Conservation (phyloP, 2,888 invertebrate genomes). For the Gibbula magus region DNA sequence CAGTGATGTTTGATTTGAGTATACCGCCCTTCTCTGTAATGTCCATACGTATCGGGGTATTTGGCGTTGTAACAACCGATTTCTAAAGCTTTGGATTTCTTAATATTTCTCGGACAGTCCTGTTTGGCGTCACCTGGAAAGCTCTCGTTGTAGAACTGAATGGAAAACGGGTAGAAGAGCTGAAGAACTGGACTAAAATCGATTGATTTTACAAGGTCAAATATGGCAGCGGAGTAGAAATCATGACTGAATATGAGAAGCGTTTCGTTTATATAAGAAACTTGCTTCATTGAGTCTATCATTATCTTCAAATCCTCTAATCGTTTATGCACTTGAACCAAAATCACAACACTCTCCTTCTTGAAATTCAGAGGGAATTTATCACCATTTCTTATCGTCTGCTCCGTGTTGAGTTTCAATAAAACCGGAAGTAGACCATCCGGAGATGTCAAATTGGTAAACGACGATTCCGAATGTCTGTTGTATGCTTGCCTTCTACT, state of each 20-base stretch:
- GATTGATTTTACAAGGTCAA: constrained; percentile 9
- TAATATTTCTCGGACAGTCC: constrained; percentile 26
- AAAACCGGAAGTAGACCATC: background rate
- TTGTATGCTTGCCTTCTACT: no score
- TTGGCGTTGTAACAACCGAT: constrained; percentile 21
- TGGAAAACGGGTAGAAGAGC: constrained; percentile 27
- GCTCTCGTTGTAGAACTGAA: constrained; percentile 7
- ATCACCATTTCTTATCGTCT: background rate
- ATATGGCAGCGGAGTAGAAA: background rate
- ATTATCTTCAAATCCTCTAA: constrained; percentile 12
- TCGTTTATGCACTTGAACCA: constrained; percentile 30
- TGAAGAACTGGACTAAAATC: constrained; percentile 26
- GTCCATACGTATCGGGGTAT: constrained; percentile 17
- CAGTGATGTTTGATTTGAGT: constrained; percentile 31
- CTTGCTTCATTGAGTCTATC: constrained; percentile 20
- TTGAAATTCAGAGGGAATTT: background rate
- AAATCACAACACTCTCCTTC: constrained; percentile 9
- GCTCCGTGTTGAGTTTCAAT: constrained; percentile 1
- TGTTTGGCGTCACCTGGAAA: constrained; percentile 18
- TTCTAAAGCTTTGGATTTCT: background rate
- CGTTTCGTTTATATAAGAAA: constrained; percentile 10
- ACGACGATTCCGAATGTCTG: no score
- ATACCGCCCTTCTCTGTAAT: constrained; percentile 23
- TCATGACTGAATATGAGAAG: constrained; percentile 29
- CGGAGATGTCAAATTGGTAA: no score